phyloP scores from a whole-genome alignment of 2,888 invertebrate species.

The Dynastes tityus region DNA sequence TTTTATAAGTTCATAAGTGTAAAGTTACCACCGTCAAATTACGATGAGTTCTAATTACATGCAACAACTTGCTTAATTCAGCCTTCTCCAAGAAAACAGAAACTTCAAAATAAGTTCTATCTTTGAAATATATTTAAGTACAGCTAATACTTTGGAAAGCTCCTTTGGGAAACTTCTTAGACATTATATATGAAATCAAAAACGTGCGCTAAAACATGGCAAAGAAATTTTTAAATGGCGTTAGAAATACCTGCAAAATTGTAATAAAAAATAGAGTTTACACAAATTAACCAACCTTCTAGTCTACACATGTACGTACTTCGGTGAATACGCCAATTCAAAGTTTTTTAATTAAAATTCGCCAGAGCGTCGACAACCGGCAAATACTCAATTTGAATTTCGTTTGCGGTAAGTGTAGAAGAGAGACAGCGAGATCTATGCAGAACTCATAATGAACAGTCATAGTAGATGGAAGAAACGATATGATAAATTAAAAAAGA shows the following conservation, averaged over 20 bases:
- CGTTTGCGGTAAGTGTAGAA: constrained; percentile 25
- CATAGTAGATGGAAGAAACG: constrained; percentile 7
- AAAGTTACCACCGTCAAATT: too few relatives aligned
- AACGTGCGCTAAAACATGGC: too few relatives aligned
- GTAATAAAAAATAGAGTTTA: constrained; percentile 2
- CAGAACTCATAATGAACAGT: constrained; percentile 21
- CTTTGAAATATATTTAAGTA: too few relatives aligned
- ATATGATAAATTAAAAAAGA: constrained; percentile 27
- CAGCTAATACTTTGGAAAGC: too few relatives aligned
- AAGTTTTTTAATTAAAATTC: constrained; percentile 37
- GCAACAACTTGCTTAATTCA: too few relatives aligned
- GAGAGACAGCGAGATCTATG: not conserved
- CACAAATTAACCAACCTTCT: constrained; percentile 27
- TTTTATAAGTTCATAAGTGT: too few relatives aligned
- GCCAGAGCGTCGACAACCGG: constrained; percentile 13
- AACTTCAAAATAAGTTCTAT: too few relatives aligned
- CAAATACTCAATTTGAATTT: constrained; percentile 31
- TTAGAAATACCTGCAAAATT: not conserved
- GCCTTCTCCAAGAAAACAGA: too few relatives aligned
- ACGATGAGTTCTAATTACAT: too few relatives aligned
- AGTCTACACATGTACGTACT: constrained; percentile 14
- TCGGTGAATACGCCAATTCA: not conserved
- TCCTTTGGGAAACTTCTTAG: too few relatives aligned
- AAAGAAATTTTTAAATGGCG: not conserved
- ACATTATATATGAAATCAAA: too few relatives aligned